Evolutionary conservation across 1,140 invertebrate genomes (phyloP), one percentile per base, ranked within the genome.

Genomic region (Euwallacea similis): DNA sequence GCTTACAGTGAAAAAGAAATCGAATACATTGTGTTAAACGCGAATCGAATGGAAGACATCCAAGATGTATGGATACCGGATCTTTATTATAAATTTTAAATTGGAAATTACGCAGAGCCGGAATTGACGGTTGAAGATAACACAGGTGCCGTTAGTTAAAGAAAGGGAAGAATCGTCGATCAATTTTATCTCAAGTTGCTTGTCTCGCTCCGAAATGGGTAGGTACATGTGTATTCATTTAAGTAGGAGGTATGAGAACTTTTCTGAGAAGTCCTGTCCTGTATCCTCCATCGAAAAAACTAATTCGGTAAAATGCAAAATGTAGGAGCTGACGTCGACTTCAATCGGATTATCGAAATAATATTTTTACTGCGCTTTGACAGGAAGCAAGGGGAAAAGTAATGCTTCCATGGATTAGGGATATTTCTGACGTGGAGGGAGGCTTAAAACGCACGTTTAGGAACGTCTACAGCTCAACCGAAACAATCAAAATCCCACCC

Each of bases 31-130:
- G 53, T 65, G 2, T 16, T 33, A 33, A 42, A 15, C 47, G 62
- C 44, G 47, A 50, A 13, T 33, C 46, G 62, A 65, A 65, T 53
- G 21, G 11, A 50, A 54, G 11, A 9, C 9, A 10, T n/a, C 46
- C 10, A 47, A 65, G 41, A 65, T 65, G 62, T 65, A 65, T 65
- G 62, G 62, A 65, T 41, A 21, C 44, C 47, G 62, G 41, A 65
- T 65, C 62, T 65, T 65, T 65, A 53, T 65, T 65, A 65, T 65
- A 65, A 65, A 65, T 65, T 65, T 65, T 53, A 53, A 65, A 65
- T 44, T 65, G 47, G 46, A 53, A 21, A 16, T 41, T 44, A 33
- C 55, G 7, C 60, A 47, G 60, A 9, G 2, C 42, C 42, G 60
- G 42, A 33, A 33, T 33, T 33, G 21, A 2, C 21, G 21, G 1